These are phyloP conservation scores for Centropristis striata DNA, from an alignment of 2,113 vertebrate genomes.

Conservation along the genomic window DNA sequence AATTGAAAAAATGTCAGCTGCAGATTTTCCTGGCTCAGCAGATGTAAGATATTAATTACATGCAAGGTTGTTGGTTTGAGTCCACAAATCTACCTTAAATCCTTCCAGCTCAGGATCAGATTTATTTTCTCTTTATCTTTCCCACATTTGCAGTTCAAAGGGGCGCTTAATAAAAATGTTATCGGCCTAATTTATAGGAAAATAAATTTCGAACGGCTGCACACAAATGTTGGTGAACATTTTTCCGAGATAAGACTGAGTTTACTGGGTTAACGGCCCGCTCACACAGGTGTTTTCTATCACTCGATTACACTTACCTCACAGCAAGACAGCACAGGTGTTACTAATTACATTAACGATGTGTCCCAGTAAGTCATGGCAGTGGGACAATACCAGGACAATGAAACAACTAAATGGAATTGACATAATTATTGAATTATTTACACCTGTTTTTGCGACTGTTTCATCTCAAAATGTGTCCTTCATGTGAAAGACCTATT, in stretches of 20 bases:
- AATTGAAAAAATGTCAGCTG: neutral
- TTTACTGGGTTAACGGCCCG: neutral
- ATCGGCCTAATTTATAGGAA: conserved; percentile 4
- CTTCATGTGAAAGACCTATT: too few species aligned
- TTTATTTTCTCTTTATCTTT: conserved; percentile 18
- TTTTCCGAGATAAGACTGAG: neutral
- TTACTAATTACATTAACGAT: neutral
- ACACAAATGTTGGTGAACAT: neutral
- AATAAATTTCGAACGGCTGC: neutral
- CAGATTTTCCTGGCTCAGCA: conserved; percentile 12
- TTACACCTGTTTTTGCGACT: neutral
- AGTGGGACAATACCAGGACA: neutral
- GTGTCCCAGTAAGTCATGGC: neutral
- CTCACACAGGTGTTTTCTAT: neutral
- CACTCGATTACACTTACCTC: too few species aligned
- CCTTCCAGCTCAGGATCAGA: neutral
- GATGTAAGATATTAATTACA: conserved; percentile 15
- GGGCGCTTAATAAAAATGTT: conserved; percentile 8
- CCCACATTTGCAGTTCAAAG: conserved; percentile 15
- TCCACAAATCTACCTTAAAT: conserved; percentile 18
- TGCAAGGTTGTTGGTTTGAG: conserved; percentile 36
- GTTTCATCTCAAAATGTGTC: too few species aligned
- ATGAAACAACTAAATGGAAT: neutral
- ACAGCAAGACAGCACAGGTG: neutral
- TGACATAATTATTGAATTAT: neutral